phyloP scores from a whole-genome alignment of 2,888 invertebrate genomes.

The Cryptosula pallasiana region DNA sequence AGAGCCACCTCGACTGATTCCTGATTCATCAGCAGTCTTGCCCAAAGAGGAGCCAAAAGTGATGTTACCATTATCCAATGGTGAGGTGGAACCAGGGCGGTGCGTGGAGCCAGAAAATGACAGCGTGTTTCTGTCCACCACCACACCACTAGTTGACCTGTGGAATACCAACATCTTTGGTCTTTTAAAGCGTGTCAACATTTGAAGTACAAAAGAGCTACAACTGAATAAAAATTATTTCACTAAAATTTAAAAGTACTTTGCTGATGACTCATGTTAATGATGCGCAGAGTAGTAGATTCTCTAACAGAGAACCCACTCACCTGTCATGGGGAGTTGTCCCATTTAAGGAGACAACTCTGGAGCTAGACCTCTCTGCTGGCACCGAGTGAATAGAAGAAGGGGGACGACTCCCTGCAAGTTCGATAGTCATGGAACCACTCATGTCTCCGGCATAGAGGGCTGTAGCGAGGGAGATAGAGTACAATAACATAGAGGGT shows the following conservation, averaged over 20 bases:
- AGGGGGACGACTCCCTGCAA: slow-evolving; percentile 12
- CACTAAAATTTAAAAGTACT: too few species aligned
- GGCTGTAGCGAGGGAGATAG: background rate
- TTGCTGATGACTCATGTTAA: too few species aligned
- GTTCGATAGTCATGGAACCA: slow-evolving; percentile 11
- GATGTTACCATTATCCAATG: background rate
- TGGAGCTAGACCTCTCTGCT: slow-evolving; percentile 18
- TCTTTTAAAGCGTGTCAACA: too few species aligned
- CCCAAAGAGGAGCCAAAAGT: background rate
- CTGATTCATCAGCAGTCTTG: slow-evolving; percentile 1
- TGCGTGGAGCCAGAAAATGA: slow-evolving; percentile 16
- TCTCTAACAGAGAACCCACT: too few species aligned
- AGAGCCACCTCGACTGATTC: background rate
- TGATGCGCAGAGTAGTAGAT: too few species aligned
- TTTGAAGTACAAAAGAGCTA: too few species aligned
- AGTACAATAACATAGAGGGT: too few species aligned
- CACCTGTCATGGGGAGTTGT: background rate
- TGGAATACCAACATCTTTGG: too few species aligned
- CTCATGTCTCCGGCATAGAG: slow-evolving; percentile 1
- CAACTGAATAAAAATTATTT: too few species aligned
- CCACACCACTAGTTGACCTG: slow-evolving; percentile 21
- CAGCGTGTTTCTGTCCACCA: slow-evolving; percentile 9
- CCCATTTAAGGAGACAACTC: slow-evolving; percentile 8
- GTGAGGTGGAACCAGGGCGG: background rate
- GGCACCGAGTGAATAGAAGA: slow-evolving; percentile 16